Percentiles rank a stretch among this genome's conserved stretches.
Conservation (phyloP, 2,888 invertebrate species). For the Achlya flavicornis region DNA sequence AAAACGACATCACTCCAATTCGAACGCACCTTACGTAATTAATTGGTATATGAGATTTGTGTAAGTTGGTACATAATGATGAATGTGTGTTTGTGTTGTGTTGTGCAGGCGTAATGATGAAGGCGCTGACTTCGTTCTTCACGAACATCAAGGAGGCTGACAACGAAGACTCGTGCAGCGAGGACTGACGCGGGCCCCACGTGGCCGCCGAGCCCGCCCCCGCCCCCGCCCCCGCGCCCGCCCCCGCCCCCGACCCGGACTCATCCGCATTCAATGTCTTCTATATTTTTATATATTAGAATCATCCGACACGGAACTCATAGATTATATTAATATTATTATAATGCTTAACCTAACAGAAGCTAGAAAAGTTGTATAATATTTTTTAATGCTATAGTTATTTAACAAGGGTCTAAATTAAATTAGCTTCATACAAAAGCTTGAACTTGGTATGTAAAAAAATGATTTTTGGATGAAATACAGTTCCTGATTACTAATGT, state of each 20-base stretch:
- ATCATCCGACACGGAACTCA: conserved; percentile 57
- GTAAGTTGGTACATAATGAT: background rate
- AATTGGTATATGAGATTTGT: background rate
- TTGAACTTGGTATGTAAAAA: conserved; percentile 32
- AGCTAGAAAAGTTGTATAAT: conserved; percentile 69
- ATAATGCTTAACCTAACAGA: conserved; percentile 59
- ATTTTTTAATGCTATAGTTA: conserved; percentile 64
- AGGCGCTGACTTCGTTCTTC: conserved; percentile 89
- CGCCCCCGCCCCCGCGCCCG: conserved; percentile 34
- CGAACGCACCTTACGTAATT: no score
- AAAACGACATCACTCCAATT: no score
- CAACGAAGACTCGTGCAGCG: conserved; percentile 83
- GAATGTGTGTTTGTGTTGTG: background rate
- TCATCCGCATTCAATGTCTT: conserved; percentile 45
- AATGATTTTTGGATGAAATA: conserved; percentile 23
- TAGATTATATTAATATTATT: conserved; percentile 56
- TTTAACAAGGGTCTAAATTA: conserved; percentile 57
- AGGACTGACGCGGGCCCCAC: conserved; percentile 69
- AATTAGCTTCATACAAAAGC: conserved; percentile 43
- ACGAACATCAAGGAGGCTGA: conserved; percentile 87
- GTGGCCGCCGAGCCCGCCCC: conserved; percentile 43
- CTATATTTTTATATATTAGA: conserved; percentile 72
- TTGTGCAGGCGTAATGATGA: conserved; percentile 86
- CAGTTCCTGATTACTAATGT: conserved; percentile 22
- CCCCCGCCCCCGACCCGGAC: conserved; percentile 19